A percentile compares a stretch with the other conserved stretches of the same genome.
Evolutionary conservation across 2,113 vertebrate species (phyloP).

Genomic region (Daubentonia madagascariensis): DNA sequence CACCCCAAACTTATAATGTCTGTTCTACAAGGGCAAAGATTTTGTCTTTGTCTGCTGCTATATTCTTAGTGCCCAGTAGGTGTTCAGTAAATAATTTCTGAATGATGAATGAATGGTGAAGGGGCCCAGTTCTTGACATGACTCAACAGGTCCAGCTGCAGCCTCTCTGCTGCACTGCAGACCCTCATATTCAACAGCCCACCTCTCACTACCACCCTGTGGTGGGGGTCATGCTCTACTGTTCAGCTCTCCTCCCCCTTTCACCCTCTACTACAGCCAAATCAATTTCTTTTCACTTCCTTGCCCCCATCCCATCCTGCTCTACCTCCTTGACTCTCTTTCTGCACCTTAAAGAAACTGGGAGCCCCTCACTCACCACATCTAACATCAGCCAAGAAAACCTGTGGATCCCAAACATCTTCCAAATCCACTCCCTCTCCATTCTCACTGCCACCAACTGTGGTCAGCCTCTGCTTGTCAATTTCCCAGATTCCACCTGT

Average conservation of each 20-base stretch:
- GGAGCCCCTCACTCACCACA: background rate
- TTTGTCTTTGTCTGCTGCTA: background rate
- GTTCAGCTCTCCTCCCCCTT: background rate
- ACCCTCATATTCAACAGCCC: background rate
- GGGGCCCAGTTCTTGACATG: background rate
- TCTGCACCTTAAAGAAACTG: background rate
- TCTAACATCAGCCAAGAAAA: background rate
- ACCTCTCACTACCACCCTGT: background rate
- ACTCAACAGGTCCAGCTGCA: background rate
- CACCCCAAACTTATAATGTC: background rate
- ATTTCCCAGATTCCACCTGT: background rate
- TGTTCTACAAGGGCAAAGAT: background rate
- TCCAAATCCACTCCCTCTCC: background rate
- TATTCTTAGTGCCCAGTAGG: background rate
- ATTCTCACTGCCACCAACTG: rapidly evolving
- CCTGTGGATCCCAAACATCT: background rate
- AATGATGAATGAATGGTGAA: background rate
- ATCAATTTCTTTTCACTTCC: background rate
- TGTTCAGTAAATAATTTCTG: background rate
- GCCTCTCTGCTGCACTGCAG: background rate
- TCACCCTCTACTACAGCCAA: background rate
- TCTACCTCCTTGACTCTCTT: background rate
- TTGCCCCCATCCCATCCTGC: background rate
- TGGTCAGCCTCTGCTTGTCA: background rate
- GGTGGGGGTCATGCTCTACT: background rate